phyloP scores from a whole-genome alignment of 2,113 vertebrate species.

The Eclectus roratus region DNA sequence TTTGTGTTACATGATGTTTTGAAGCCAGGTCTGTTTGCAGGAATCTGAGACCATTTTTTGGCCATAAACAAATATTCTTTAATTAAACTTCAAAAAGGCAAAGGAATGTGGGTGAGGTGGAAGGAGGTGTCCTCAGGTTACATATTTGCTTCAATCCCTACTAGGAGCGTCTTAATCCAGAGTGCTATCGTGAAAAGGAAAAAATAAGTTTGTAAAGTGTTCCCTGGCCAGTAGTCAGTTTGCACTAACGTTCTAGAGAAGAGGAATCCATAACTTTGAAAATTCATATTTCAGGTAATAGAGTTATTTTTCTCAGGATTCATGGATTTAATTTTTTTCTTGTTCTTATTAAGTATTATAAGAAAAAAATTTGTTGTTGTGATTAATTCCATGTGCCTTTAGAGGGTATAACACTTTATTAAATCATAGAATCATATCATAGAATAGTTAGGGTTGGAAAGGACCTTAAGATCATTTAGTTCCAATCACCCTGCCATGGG shows the following conservation, averaged over 20 bases:
- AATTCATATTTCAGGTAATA: not conserved
- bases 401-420: not conserved
- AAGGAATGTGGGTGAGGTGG: not conserved
- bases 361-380: not conserved
- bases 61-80: not conserved
- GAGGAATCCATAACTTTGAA: not conserved
- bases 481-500: not conserved
- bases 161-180: not conserved
- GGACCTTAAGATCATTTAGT: not conserved
- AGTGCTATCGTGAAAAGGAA: not conserved
- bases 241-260: not conserved
- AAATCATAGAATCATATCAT: not conserved
- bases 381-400: not conserved
- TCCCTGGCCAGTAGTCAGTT: not conserved
- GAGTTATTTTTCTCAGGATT: not conserved
- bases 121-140: not conserved
- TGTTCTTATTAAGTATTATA: not conserved
- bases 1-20: not conserved
- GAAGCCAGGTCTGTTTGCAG: not conserved
- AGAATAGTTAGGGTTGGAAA: not conserved
- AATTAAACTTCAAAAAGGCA: not conserved
- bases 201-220: not conserved
- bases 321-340: not conserved
- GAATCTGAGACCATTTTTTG: not conserved
- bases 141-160: not conserved